These are phyloP conservation scores for Margarornis squamiger DNA, from an alignment of 2,797 vertebrate species.

Conservation along the genomic window DNA sequence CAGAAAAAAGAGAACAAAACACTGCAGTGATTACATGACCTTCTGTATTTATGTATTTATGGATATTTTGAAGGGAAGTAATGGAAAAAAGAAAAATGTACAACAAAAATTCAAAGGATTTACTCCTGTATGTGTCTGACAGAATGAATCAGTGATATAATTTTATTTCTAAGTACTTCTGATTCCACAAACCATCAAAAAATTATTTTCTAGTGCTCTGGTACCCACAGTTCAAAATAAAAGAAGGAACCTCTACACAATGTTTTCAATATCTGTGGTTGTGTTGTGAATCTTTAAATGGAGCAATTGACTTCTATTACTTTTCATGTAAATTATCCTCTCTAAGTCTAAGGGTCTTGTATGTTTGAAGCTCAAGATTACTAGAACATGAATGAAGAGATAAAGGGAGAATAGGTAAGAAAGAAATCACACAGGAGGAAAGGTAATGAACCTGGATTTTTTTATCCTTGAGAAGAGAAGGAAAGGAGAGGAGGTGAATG, in stretches of 20 bases:
- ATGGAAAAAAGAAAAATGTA: background rate
- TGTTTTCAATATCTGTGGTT: background rate
- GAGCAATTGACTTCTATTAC: background rate
- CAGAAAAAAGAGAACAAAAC: background rate
- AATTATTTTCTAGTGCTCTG: background rate
- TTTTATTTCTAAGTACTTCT: background rate
- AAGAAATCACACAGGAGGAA: background rate
- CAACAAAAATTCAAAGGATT: background rate
- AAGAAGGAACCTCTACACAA: background rate
- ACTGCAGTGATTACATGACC: background rate
- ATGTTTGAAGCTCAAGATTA: background rate
- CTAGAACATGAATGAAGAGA: background rate
- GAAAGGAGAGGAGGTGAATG: background rate
- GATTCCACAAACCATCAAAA: background rate
- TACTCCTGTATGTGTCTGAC: background rate
- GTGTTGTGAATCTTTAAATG: background rate
- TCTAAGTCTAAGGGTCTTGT: background rate
- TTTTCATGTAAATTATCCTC: background rate
- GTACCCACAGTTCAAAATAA: background rate
- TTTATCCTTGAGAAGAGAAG: background rate
- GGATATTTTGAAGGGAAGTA: background rate
- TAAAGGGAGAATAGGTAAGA: background rate
- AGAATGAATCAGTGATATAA: background rate
- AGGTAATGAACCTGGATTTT: background rate
- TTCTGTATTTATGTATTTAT: background rate